Evolutionary conservation across 2,797 vertebrate species (phyloP).

Genomic region (Graptemys geographica): DNA sequence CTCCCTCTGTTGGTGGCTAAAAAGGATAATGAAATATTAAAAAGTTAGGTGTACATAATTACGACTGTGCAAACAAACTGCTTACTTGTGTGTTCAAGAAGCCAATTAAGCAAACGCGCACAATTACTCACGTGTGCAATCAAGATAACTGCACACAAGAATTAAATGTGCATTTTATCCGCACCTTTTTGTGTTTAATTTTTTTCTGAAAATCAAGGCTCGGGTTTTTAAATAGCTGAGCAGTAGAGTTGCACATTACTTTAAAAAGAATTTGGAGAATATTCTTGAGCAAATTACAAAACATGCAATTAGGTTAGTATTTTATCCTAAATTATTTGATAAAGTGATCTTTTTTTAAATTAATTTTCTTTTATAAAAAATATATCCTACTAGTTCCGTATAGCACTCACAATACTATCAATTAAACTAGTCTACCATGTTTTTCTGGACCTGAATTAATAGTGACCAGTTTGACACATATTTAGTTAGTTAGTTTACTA

Average conservation of each 20-base stretch:
- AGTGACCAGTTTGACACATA: constrained; percentile 71
- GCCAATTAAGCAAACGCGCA: rapidly evolving
- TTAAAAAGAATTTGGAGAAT: not conserved
- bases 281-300: not conserved
- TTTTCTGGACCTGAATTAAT: constrained; percentile 58
- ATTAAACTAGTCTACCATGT: not conserved
- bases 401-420: not conserved
- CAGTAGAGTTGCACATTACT: rapidly evolving
- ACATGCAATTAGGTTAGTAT: not conserved
- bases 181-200: rapidly evolving
- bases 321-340: not conserved
- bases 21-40: rapidly evolving
- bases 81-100: not conserved
- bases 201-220: rapidly evolving
- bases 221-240: not conserved
- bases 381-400: not conserved
- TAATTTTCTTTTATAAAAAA: constrained; percentile 4
- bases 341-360: not conserved
- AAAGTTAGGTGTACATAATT: rapidly evolving
- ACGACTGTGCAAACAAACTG: rapidly evolving
- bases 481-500: constrained; percentile 74
- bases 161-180: not conserved
- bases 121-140: rapidly evolving
- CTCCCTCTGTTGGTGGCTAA: not conserved
- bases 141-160: rapidly evolving